Percentiles rank a stretch among this genome's conserved stretches.
Evolutionary conservation across 2,797 vertebrate species (phyloP).

Genomic region (Oryzias sinensis): DNA sequence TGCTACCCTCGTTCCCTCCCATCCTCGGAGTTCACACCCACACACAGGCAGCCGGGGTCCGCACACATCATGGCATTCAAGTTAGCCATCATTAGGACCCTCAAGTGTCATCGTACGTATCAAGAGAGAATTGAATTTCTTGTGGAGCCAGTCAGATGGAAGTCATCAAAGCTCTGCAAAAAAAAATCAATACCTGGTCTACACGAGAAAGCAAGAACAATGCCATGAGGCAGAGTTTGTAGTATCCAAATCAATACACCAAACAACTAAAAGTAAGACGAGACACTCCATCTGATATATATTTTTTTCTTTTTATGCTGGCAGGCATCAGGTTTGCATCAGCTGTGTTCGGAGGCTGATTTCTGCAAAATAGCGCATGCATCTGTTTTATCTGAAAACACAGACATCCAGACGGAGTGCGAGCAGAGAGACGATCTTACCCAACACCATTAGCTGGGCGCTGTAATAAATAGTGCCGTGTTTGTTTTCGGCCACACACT

Average conservation of each 20-base stretch:
- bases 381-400: constrained; percentile 57
- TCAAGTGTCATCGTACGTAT: constrained; percentile 45
- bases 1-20: not conserved
- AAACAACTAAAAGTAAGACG: constrained; percentile 64
- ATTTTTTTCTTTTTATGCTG: constrained; percentile 39
- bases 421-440: constrained; percentile 79
- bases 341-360: constrained; percentile 55
- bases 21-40: constrained; percentile 3
- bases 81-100: constrained; percentile 42
- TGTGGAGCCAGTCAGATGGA: constrained; percentile 46
- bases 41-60: constrained; percentile 9
- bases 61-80: constrained; percentile 42
- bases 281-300: constrained; percentile 66
- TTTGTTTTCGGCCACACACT: constrained; percentile 97
- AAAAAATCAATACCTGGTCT: constrained; percentile 72
- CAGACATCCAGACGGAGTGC: constrained; percentile 49
- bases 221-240: constrained; percentile 53
- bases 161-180: constrained; percentile 66
- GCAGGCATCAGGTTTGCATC: constrained; percentile 53
- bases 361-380: constrained; percentile 33
- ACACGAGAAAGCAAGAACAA: constrained; percentile 58
- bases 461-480: constrained; percentile 89
- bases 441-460: constrained; percentile 90
- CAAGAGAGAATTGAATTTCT: constrained; percentile 53
- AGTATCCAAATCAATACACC: constrained; percentile 70